Base-by-base conservation (phyloP, 1,140 invertebrate genomes). In the Penaeus vannamei region DNA sequence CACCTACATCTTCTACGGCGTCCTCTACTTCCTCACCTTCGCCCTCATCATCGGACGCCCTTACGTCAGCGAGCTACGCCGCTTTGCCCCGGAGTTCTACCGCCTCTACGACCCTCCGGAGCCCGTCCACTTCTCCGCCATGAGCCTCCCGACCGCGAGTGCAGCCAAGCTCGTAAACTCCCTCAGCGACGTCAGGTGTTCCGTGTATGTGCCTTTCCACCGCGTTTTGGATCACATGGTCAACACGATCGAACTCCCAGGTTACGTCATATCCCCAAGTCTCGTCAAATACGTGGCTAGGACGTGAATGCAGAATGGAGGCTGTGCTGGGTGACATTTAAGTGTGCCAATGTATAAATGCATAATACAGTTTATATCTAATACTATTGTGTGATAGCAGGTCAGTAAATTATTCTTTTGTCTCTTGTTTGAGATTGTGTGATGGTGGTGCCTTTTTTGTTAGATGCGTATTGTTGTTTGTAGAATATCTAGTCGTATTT, bases 1-100 rank as follows among this genome's bases (percentile, higher is more conserved):
- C 22, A 86, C 81, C 76, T 89, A 85, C 61, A 53, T 86, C 36
- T 26, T 88, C 46, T 91, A 88, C 64, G 90, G 90, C 12, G 86
- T 64, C 29, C 85, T 89, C 8, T 91, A 85, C 79, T 91, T 88
- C 83, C 22, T 91, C 12, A 91, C 90, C 29, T 89, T 91, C 83
- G 86, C 90, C 14, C 42, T 91, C 1, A 53, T 82, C 32, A n/a
- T 91, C 14, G 90, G 90, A 4, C 81, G 90, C 2, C 90, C 90
- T 14, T 91, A 91, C 83, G 66, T 89, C 36, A 91, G 62, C 26
- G 90, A 91, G 61, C 42, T 91, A 17, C 29, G 90, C 5, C 81
- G 90, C 1, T 10, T 61, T 22, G 66, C 69, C 12, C 69, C 81
- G 0, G 83, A 59, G 14, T 59, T 91, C 3, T 88, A 89, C 64